Base-by-base conservation (phyloP, 2,797 vertebrate genomes). In the Acanthurus leucopareius region DNA sequence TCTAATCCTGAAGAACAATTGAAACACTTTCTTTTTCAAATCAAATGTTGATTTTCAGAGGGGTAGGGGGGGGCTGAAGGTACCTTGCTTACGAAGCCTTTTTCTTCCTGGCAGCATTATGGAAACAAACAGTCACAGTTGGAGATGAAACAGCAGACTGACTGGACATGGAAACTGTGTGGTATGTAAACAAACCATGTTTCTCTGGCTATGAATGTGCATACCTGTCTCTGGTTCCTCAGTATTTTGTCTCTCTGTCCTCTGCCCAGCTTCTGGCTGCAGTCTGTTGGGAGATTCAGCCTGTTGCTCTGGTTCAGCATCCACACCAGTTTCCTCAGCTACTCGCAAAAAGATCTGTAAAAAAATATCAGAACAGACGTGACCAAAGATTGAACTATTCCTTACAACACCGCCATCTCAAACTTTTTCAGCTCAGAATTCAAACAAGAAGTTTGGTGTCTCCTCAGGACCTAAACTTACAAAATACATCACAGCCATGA, bases 331-430 rank as follows among this genome's bases (percentile, higher is more conserved):
- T 76, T 96, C 95, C 76, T 97, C 92, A 0, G 96, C 95, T 82
- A 98, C 96, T 67, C 96, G 97, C 85, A 97, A 90, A 80, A 99
- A 99, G 72, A 99, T 97, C 97, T 98, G 66, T 25, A 52, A 71
- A 83, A 52, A 0, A 75, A 65, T 32, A 32, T 32, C 47, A 80
- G 17, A 22, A 69, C 9, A 10, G 44, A 8, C 3, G 60, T 9
- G 1, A 60, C 22, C 19, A 73, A 77, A 56, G n/a, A 54, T 32
- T 15, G 10, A 70, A 57, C 20, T 25, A 16, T 9, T 45, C 3
- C 38, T 62, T 35, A 58, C 17, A 20, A 4, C 28, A 32, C 28
- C 5, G 28, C 28, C 28, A 32, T 3, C 28, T 32, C 28, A 32
- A 28, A 28, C 28, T 28, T 28, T 28, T 28, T 25, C 25, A 40